A percentile compares a stretch with the other conserved stretches of the same genome.
These are phyloP conservation scores for Solea senegalensis DNA, from an alignment of 2,113 vertebrate species.

Conservation along the genomic window DNA sequence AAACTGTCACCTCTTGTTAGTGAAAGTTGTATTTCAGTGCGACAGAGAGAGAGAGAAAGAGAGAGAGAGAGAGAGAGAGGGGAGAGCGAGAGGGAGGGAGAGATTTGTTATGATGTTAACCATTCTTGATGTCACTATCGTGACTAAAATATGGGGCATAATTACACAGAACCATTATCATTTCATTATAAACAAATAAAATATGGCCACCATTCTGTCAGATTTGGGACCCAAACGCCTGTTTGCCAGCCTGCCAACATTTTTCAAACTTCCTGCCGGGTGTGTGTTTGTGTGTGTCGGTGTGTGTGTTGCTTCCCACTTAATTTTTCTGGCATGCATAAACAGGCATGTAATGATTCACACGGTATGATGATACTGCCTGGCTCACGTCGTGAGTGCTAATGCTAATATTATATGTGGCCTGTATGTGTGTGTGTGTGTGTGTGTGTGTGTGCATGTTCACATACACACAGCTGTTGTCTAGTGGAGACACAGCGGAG, in stretches of 20 bases:
- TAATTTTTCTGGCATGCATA: slow-evolving; percentile 29
- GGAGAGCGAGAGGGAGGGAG: too few relatives aligned
- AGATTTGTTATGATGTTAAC: neutral
- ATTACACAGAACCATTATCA: slow-evolving; percentile 27
- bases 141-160: slow-evolving; percentile 21
- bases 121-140: slow-evolving; percentile 6
- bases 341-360: slow-evolving; percentile 15
- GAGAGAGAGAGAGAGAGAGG: too few relatives aligned
- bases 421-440: slow-evolving; percentile 8
- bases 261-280: slow-evolving; percentile 22
- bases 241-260: slow-evolving; percentile 16
- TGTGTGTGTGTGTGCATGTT: slow-evolving; percentile 9
- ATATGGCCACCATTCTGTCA: slow-evolving; percentile 39
- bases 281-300: neutral
- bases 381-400: slow-evolving; percentile 36
- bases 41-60: too few relatives aligned
- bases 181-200: slow-evolving; percentile 41
- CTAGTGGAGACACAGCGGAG: slow-evolving; percentile 32
- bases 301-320: slow-evolving; percentile 15
- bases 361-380: slow-evolving; percentile 19
- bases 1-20: neutral
- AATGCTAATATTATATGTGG: slow-evolving; percentile 27
- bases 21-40: neutral
- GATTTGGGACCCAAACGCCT: slow-evolving; percentile 13
- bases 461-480: slow-evolving; percentile 46